These are phyloP conservation scores for Lasioglossum calceatum DNA, from an alignment of 2,888 invertebrate genomes.

Conservation along the genomic window DNA sequence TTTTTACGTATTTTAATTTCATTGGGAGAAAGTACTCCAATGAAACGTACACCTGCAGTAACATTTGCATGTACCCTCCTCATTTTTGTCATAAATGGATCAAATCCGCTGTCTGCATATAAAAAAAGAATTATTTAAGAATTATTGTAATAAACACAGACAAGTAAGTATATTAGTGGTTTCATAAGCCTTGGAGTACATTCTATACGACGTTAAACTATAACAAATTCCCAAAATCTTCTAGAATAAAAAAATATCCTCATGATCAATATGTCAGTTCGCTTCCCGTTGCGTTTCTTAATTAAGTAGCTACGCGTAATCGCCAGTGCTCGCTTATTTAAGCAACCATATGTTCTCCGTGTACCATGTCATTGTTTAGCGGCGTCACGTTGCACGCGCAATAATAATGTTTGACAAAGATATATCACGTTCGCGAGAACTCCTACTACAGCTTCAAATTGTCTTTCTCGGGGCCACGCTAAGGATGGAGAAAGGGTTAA, in stretches of 20 bases:
- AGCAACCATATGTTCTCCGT: constrained; percentile 22
- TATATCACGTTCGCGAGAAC: constrained; percentile 54
- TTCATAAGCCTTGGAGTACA: too few species aligned
- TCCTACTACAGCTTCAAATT: constrained; percentile 36
- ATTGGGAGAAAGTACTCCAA: too few species aligned
- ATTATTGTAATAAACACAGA: too few species aligned
- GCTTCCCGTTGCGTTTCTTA: neutral
- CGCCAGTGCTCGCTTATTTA: constrained; percentile 14
- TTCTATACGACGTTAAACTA: too few species aligned
- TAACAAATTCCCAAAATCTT: neutral
- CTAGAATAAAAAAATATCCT: neutral
- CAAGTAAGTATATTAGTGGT: too few species aligned
- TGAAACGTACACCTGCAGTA: too few species aligned
- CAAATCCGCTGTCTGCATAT: too few species aligned
- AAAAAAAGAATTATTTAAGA: too few species aligned
- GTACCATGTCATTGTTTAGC: constrained; percentile 22
- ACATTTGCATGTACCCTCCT: too few species aligned
- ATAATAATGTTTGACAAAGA: constrained; percentile 50
- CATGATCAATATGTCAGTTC: neutral
- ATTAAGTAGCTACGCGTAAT: neutral
- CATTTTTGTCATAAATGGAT: too few species aligned
- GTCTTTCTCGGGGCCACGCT: constrained; percentile 54
- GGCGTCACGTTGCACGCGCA: constrained; percentile 18
- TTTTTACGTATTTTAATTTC: too few species aligned
- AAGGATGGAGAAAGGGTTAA: constrained; percentile 68